Evolutionary conservation across 2,888 invertebrate genomes (phyloP), one percentile per base, ranked within the genome.

Genomic region (Drosophila antonietae): DNA sequence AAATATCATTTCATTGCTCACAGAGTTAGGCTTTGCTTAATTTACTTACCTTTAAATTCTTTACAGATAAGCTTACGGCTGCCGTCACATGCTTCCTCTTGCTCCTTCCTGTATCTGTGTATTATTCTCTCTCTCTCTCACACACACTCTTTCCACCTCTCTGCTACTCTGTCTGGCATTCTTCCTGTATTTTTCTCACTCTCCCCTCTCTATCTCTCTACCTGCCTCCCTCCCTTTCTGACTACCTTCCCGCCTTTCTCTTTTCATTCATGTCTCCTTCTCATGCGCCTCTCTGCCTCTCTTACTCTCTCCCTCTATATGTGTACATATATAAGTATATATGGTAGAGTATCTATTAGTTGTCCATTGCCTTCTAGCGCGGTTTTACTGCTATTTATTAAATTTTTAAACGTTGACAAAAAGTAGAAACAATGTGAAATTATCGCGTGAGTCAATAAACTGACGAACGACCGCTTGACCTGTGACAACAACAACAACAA

Each of bases 401-500:
- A 28, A 59, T 18, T 49, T 47, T 49, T 31, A 41, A 47, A 39
- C 62, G 39, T 7, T 33, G 20, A 35, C 33, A 65, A 51, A 41
- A 64, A 63, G 18, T n/a, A 12, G 31, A 41, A 56, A 51, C 41
- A 64, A 53, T 65, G 37, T 55, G 28, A 78, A 75, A 75, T 87
- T 70, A 87, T 83, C 84, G 78, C 84, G 15, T 33, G 69, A 73
- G 82, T 87, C 87, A 87, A 83, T 78, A 83, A 87, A 82, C 82
- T 83, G 87, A 31, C 60, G 18, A 66, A 44, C 63, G 68, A 63
- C 60, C 63, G 61, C 37, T 67, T 75, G 71, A 68, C 75, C 75
- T 75, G 74, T 51, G 68, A 23, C 75, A 66, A 51, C 37, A 44
- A 60, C 46, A 43, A 31, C 31, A 61, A 23, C 39, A 68, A 31